Percentiles rank a stretch among this genome's conserved stretches.
Conservation (phyloP, 2,888 invertebrate species). For the Drosophila rubida region DNA sequence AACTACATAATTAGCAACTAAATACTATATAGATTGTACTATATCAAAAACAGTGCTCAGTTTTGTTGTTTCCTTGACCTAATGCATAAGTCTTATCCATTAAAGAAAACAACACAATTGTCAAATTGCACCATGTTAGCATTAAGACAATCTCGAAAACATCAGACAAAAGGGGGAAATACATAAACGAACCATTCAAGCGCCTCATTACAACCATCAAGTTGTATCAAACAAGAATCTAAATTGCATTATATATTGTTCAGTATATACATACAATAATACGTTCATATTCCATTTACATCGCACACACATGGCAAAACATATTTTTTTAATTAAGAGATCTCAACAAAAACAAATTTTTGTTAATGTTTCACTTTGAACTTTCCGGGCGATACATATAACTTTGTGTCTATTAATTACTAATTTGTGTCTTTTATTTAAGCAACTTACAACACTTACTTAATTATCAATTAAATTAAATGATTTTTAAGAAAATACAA, state of each 20-base stretch:
- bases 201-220: slow-evolving; percentile 73
- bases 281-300: slow-evolving; percentile 58
- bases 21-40: slow-evolving; percentile 46
- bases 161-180: slow-evolving; percentile 1
- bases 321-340: slow-evolving; percentile 64
- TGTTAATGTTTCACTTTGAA: slow-evolving; percentile 68
- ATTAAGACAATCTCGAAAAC: slow-evolving; percentile 47
- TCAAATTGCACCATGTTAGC: slow-evolving; percentile 35
- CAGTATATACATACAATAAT: slow-evolving; percentile 19
- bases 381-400: slow-evolving; percentile 34
- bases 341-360: slow-evolving; percentile 60
- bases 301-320: slow-evolving; percentile 24
- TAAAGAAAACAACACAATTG: slow-evolving; percentile 20
- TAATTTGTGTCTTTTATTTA: slow-evolving; percentile 59
- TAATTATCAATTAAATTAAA: slow-evolving; percentile 46
- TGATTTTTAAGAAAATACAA: slow-evolving; percentile 21
- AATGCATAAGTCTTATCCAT: slow-evolving; percentile 47
- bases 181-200: slow-evolving; percentile 59
- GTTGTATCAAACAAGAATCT: slow-evolving; percentile 57
- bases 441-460: slow-evolving; percentile 38
- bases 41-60: slow-evolving; percentile 67
- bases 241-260: slow-evolving; percentile 31
- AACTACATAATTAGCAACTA: slow-evolving; percentile 47
- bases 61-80: slow-evolving; percentile 73
- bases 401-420: slow-evolving; percentile 46